Conservation (phyloP, 2,888 invertebrate species). For the Agrilus mali region DNA sequence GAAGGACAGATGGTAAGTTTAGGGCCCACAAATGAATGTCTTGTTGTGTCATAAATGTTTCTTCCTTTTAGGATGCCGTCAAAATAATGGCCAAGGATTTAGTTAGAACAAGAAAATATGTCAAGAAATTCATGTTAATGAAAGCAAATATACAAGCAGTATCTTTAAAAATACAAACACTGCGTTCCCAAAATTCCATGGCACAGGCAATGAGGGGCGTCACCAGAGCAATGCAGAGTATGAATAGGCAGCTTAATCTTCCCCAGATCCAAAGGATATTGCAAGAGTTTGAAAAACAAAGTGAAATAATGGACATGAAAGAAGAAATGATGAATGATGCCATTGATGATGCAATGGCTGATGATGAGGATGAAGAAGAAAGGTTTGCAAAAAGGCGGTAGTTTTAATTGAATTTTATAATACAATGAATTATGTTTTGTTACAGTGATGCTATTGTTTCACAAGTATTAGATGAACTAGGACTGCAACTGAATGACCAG, state of each 20-base stretch:
- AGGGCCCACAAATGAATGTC: no score
- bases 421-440: conserved; percentile 12
- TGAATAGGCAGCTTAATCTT: conserved; percentile 94
- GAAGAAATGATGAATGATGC: conserved; percentile 99
- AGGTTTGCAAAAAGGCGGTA: conserved; percentile 41
- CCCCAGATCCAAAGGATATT: conserved; percentile 98
- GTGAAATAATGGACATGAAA: conserved; percentile 99
- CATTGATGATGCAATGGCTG: conserved; percentile 99
- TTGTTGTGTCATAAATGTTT: no score
- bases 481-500: conserved; percentile 87
- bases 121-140: conserved; percentile 99
- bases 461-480: conserved; percentile 95
- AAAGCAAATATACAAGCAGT: conserved; percentile 98
- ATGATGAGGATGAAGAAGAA: conserved; percentile 96
- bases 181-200: conserved; percentile 98
- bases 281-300: conserved; percentile 97
- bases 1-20: conserved; percentile 88
- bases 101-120: conserved; percentile 87
- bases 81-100: conserved; percentile 99
- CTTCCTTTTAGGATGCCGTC: conserved; percentile 73
- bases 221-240: conserved; percentile 94
- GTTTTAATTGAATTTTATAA: not conserved
- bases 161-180: conserved; percentile 92
- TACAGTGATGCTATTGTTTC: conserved; percentile 83
- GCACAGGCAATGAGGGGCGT: conserved; percentile 99